phyloP scores from a whole-genome alignment of 2,797 vertebrate genomes.

The Xiphophorus birchmanni region DNA sequence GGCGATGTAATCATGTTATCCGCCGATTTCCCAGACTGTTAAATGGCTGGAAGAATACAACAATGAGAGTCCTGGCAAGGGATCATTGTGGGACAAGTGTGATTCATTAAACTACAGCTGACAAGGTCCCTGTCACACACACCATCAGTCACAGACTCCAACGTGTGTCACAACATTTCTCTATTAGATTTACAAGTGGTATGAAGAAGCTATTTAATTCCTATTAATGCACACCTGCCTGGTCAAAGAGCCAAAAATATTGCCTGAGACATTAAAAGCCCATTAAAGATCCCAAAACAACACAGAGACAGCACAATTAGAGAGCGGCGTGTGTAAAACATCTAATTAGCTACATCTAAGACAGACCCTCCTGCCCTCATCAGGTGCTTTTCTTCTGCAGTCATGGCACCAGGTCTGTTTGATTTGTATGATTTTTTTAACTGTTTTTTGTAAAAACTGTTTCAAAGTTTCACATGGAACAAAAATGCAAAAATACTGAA shows the following conservation, averaged over 20 bases:
- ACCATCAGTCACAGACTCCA: background rate
- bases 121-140: conserved; percentile 4
- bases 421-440: background rate
- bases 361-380: conserved; percentile 25
- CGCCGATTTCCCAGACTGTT: conserved; percentile 3
- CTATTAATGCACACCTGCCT: background rate
- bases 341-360: conserved; percentile 46
- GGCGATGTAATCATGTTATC: conserved; percentile 4
- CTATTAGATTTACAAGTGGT: background rate
- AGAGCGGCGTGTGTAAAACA: conserved; percentile 32
- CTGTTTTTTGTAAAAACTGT: conserved; percentile 6
- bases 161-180: background rate
- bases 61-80: background rate
- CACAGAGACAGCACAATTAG: conserved; percentile 7
- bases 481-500: background rate
- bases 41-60: conserved; percentile 10
- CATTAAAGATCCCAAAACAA: conserved; percentile 17
- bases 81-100: background rate
- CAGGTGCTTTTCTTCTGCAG: conserved; percentile 14
- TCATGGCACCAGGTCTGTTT: background rate
- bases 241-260: conserved; percentile 19
- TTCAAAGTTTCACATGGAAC: background rate
- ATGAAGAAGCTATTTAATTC: background rate
- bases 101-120: background rate
- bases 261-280: conserved; percentile 41